Evolutionary conservation across 2,888 invertebrate genomes (phyloP).

Genomic region (Escarpia spicata): DNA sequence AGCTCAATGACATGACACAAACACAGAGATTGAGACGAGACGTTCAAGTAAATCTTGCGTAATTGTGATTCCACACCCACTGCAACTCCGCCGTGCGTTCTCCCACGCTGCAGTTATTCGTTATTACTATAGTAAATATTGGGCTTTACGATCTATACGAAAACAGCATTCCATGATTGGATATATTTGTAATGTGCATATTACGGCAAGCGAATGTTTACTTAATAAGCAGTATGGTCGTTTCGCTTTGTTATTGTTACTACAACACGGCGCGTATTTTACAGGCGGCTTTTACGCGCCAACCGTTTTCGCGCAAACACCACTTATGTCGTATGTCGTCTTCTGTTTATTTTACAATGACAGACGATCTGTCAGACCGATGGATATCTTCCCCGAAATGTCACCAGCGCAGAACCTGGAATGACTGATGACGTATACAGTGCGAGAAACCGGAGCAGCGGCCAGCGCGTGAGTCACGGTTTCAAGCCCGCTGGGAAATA

Average conservation of each 20-base stretch:
- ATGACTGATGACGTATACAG: not conserved
- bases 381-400: not conserved
- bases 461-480: not conserved
- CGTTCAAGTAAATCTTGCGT: no score
- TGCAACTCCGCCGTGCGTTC: not conserved
- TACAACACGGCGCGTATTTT: not conserved
- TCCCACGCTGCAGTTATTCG: not conserved
- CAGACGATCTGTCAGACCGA: not conserved
- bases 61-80: not conserved
- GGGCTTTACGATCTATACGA: not conserved
- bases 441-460: not conserved
- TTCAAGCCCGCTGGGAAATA: not conserved
- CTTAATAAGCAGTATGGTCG: not conserved
- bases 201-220: not conserved
- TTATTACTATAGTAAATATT: not conserved
- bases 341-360: constrained; percentile 3
- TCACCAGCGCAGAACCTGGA: not conserved
- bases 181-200: not conserved
- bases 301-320: not conserved
- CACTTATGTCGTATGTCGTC: not conserved
- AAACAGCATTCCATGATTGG: not conserved
- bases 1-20: not conserved
- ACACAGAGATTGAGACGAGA: not conserved
- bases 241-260: not conserved
- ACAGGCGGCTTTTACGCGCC: not conserved